These are phyloP conservation scores for Anas georgica DNA, from an alignment of 2,797 vertebrate genomes.

Conservation along the genomic window DNA sequence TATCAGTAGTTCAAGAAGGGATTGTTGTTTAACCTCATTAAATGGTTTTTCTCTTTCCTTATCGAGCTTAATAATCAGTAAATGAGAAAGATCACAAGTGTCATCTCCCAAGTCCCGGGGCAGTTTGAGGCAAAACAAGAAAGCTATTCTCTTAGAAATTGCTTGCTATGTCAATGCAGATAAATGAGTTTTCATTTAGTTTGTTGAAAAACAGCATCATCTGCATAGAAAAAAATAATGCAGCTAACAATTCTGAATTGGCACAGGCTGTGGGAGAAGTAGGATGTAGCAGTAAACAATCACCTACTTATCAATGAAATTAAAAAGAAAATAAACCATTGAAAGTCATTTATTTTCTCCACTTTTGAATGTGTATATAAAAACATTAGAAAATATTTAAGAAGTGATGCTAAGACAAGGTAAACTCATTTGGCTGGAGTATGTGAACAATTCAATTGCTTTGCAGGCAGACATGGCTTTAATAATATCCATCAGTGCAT, in stretches of 20 bases:
- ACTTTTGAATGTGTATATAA: background rate
- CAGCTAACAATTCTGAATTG: slow-evolving; percentile 10
- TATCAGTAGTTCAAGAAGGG: slow-evolving; percentile 28
- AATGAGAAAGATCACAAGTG: slow-evolving; percentile 76
- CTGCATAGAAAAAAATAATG: slow-evolving; percentile 6
- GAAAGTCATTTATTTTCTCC: background rate
- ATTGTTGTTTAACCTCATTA: slow-evolving; percentile 58
- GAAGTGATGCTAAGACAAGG: background rate
- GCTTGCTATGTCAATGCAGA: slow-evolving; percentile 71
- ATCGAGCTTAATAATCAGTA: slow-evolving; percentile 79
- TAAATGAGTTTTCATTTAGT: slow-evolving; percentile 64
- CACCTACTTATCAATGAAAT: background rate
- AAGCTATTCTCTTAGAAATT: slow-evolving; percentile 48
- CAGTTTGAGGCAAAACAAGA: slow-evolving; percentile 62
- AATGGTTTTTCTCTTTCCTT: slow-evolving; percentile 71
- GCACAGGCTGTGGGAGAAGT: background rate
- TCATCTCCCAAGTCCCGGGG: slow-evolving; percentile 57
- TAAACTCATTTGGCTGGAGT: background rate
- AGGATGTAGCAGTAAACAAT: background rate
- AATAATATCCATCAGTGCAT: background rate
- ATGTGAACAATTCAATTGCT: background rate
- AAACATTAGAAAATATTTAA: background rate
- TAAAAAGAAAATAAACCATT: background rate
- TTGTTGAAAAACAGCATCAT: slow-evolving; percentile 56
- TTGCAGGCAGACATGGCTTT: background rate